phyloP scores from a whole-genome alignment of 1,140 invertebrate species.

The Phocides pigmalion region DNA sequence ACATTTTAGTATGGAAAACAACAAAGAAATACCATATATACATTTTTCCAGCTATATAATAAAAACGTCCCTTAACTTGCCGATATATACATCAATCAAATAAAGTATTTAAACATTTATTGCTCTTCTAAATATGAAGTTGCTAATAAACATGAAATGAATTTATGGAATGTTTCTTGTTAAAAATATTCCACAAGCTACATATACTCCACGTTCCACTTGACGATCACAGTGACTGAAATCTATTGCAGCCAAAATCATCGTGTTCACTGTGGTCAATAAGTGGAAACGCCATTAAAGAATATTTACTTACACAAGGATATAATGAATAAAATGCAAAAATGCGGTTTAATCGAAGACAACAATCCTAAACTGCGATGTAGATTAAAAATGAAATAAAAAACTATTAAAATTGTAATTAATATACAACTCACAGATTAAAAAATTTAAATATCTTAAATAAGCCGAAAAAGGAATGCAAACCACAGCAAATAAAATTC shows the following conservation, averaged over 20 bases:
- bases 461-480: conserved; percentile 38
- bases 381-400: conserved; percentile 13
- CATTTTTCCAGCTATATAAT: neutral
- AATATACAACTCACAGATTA: conserved; percentile 1
- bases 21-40: neutral
- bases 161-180: conserved; percentile 19
- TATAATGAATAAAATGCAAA: conserved; percentile 12
- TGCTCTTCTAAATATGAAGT: conserved; percentile 4
- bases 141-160: conserved; percentile 13
- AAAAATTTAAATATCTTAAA: conserved; percentile 11
- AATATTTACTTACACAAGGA: neutral
- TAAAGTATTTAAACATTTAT: neutral
- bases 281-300: neutral
- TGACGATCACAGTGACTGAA: neutral
- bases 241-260: neutral
- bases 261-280: neutral
- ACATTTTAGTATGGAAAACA: too few relatives aligned
- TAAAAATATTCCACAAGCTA: conserved; percentile 6
- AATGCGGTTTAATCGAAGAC: neutral
- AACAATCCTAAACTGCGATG: neutral
- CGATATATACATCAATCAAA: too few relatives aligned
- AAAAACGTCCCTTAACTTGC: neutral
- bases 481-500: conserved; percentile 37
- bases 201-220: neutral
- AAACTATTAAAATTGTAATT: neutral